These are phyloP conservation scores for Drosophila tripunctata DNA, from an alignment of 2,888 invertebrate species.

Conservation along the genomic window DNA sequence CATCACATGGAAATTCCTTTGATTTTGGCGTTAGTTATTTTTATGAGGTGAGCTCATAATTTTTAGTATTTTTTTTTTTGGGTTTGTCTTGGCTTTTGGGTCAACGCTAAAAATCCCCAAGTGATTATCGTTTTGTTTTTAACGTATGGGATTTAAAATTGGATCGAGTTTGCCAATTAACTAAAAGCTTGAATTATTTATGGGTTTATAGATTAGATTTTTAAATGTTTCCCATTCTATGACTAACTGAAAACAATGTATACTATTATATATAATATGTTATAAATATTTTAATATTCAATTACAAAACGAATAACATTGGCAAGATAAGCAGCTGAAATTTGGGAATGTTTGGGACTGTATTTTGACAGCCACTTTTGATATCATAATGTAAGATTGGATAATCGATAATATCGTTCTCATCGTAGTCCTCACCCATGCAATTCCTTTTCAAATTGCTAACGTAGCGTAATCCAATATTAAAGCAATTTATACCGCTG, in stretches of 20 bases:
- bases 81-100: conserved; percentile 46
- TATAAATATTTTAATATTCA: not conserved
- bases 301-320: not conserved
- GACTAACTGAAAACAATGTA: not conserved
- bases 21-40: conserved; percentile 60
- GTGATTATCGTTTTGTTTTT: conserved; percentile 46
- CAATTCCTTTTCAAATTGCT: conserved; percentile 3
- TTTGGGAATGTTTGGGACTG: not conserved
- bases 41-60: conserved; percentile 78
- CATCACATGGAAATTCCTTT: conserved; percentile 65
- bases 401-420: not conserved
- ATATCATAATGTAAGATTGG: conserved; percentile 1
- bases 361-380: not conserved
- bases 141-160: conserved; percentile 14
- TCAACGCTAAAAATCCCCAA: conserved; percentile 42
- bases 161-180: conserved; percentile 13
- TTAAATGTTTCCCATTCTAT: not conserved
- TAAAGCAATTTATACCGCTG: not conserved
- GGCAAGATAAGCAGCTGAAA: not conserved
- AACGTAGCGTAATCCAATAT: not conserved
- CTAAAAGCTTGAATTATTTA: conserved; percentile 26
- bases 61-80: conserved; percentile 43
- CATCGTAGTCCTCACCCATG: not conserved
- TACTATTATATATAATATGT: not conserved
- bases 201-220: not conserved